Evolutionary conservation across 2,888 invertebrate genomes (phyloP).

Genomic region (Epistrophe eligans): DNA sequence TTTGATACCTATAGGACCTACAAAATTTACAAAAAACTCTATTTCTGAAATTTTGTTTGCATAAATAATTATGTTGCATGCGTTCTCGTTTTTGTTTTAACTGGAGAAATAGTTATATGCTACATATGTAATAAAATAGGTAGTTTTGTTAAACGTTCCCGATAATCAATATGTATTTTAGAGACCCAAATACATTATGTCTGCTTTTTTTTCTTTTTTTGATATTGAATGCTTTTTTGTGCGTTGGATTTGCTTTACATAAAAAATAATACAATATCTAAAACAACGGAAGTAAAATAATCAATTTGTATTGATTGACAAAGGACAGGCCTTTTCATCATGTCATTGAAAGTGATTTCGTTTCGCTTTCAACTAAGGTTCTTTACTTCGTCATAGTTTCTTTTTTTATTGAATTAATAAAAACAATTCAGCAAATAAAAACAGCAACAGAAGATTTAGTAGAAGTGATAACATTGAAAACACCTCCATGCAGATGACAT

Average conservation of each 20-base stretch:
- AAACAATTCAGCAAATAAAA: constrained; percentile 11
- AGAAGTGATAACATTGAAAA: constrained; percentile 28
- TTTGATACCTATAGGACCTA: too few species aligned
- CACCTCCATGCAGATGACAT: constrained; percentile 25
- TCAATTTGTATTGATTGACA: not conserved
- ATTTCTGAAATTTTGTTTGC: too few species aligned
- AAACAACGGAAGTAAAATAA: not conserved
- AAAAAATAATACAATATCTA: not conserved
- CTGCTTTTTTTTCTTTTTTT: too few species aligned
- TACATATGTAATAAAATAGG: too few species aligned
- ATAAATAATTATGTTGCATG: too few species aligned
- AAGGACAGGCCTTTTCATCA: not conserved
- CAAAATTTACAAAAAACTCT: too few species aligned
- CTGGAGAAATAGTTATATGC: too few species aligned
- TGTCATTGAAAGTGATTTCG: not conserved
- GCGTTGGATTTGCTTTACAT: not conserved
- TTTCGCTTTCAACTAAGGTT: not conserved
- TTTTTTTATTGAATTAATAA: not conserved
- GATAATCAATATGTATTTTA: too few species aligned
- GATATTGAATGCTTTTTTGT: too few species aligned
- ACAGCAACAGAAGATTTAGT: not conserved
- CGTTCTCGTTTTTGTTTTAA: too few species aligned
- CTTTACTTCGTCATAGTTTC: not conserved
- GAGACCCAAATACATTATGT: too few species aligned
- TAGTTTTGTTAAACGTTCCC: too few species aligned